These are phyloP conservation scores for Sarcoramphus papa DNA, from an alignment of 2,797 vertebrate genomes.

Conservation along the genomic window DNA sequence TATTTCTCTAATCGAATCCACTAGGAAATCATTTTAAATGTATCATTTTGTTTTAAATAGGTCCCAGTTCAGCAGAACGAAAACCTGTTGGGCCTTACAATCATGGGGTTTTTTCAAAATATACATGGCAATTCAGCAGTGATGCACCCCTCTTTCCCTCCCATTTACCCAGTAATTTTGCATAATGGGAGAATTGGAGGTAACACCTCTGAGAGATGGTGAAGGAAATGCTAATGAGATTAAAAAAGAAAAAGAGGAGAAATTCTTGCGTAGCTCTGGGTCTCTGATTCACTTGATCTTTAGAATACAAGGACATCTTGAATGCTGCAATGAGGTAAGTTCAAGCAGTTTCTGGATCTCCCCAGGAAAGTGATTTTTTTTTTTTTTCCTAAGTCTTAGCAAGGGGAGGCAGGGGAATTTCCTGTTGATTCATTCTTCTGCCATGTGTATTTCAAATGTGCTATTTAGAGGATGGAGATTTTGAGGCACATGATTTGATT, in stretches of 20 bases:
- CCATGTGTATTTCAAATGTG: neutral
- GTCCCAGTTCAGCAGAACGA: constrained; percentile 4
- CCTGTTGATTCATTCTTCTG: neutral
- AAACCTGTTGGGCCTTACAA: neutral
- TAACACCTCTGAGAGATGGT: neutral
- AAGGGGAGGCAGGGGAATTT: neutral
- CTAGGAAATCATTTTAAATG: constrained; percentile 56
- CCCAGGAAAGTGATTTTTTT: neutral
- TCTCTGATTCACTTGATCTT: neutral
- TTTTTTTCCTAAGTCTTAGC: neutral
- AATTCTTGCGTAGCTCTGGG: neutral
- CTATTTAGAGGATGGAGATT: neutral
- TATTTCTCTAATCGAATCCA: constrained; percentile 54
- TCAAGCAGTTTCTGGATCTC: neutral
- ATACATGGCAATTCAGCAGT: neutral
- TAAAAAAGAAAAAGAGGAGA: neutral
- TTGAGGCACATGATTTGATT: neutral
- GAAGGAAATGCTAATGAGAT: neutral
- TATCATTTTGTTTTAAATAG: constrained; percentile 54
- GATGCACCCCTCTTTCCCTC: neutral
- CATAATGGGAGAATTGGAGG: neutral
- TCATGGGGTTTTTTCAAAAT: neutral
- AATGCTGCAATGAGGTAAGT: neutral
- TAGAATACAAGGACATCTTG: neutral
- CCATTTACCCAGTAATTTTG: neutral